Evolutionary conservation across 2,797 vertebrate genomes (phyloP).

Genomic region (Odontamblyopus rebecca): DNA sequence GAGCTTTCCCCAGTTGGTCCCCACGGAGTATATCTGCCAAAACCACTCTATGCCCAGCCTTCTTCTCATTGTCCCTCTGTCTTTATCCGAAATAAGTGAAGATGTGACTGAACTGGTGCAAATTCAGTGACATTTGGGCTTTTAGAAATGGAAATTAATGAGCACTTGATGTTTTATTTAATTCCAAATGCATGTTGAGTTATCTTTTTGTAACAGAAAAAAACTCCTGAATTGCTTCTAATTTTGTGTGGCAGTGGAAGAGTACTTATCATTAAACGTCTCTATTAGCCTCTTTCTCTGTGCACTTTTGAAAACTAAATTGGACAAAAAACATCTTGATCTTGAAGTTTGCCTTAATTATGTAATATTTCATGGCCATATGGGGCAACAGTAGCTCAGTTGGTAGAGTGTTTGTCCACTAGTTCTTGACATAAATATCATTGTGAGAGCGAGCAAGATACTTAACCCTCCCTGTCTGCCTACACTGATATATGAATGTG

Average conservation of each 20-base stretch:
- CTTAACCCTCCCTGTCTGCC: no score
- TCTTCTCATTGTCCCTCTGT: slow-evolving; percentile 24
- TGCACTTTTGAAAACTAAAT: neutral
- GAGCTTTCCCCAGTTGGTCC: slow-evolving; percentile 38
- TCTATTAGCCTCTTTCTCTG: neutral
- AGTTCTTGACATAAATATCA: no score
- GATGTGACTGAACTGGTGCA: neutral
- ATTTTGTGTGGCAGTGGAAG: neutral
- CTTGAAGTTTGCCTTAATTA: neutral
- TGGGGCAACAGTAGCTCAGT: no score
- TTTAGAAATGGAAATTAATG: slow-evolving; percentile 16
- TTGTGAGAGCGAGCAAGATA: no score
- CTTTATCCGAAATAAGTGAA: slow-evolving; percentile 13
- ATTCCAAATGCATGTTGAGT: neutral
- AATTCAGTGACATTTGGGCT: slow-evolving; percentile 12
- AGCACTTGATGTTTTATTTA: neutral
- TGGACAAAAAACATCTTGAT: neutral
- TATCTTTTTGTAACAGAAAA: neutral
- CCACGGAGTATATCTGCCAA: slow-evolving; percentile 56
- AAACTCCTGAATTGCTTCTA: neutral
- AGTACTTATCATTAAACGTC: neutral
- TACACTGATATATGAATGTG: no score
- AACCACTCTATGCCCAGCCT: slow-evolving; percentile 41
- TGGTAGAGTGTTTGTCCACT: no score
- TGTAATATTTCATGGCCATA: neutral